Evolutionary conservation across 1,140 invertebrate species (phyloP).

Genomic region (Drosophila takahashii): DNA sequence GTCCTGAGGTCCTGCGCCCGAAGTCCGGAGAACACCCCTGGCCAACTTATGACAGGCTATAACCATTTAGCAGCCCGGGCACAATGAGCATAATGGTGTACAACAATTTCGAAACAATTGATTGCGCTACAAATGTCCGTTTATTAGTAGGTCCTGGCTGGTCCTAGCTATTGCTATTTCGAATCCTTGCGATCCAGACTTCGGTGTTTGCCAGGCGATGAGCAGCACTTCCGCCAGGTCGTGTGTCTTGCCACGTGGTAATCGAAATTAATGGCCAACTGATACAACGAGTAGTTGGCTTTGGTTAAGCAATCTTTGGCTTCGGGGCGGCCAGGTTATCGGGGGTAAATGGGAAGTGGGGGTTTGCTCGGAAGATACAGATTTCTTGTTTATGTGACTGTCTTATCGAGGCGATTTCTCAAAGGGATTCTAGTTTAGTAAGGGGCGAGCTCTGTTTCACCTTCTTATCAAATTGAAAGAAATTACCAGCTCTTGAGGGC

Average conservation of each 20-base stretch:
- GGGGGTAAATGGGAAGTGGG: conserved; percentile 10
- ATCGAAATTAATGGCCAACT: conserved; percentile 80
- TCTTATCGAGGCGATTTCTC: conserved; percentile 69
- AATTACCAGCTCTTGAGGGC: conserved; percentile 20
- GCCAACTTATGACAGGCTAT: conserved; percentile 82
- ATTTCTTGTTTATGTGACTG: conserved; percentile 51
- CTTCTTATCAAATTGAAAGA: conserved; percentile 61
- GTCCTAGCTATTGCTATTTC: conserved; percentile 5
- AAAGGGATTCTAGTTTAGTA: conserved; percentile 14
- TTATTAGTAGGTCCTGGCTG: conserved; percentile 66
- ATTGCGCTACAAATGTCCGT: conserved; percentile 82
- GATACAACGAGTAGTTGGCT: conserved; percentile 63
- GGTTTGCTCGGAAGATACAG: conserved; percentile 23
- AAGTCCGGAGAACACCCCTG: conserved; percentile 9
- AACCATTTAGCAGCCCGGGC: conserved; percentile 72
- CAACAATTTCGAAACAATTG: conserved; percentile 83
- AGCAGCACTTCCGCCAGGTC: conserved; percentile 74
- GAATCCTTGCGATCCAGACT: conserved; percentile 8
- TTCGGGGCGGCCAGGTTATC: conserved; percentile 16
- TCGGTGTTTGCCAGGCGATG: conserved; percentile 40
- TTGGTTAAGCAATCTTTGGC: conserved; percentile 17
- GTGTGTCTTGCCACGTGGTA: conserved; percentile 80
- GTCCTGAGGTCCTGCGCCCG: background rate
- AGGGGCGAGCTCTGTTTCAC: background rate
- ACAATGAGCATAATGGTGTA: conserved; percentile 78